Conservation (phyloP, 2,113 vertebrate genomes). For the Leptodactylus fuscus region DNA sequence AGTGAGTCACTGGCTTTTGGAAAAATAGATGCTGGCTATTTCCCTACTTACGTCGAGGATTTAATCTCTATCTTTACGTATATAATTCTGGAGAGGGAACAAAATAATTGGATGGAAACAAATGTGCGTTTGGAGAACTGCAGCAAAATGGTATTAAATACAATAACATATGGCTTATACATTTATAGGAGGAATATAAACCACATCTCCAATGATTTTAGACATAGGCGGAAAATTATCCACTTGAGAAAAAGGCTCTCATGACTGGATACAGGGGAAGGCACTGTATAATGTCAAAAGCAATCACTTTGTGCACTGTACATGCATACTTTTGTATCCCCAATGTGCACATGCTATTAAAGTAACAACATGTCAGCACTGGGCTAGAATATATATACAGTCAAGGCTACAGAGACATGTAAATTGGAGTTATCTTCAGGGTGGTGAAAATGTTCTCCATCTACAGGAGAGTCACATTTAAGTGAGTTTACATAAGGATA, state of each 20-base stretch:
- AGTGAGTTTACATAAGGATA: not conserved
- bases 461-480: not conserved
- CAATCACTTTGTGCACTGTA: slow-evolving; percentile 22
- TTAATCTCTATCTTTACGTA: slow-evolving; percentile 33
- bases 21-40: slow-evolving; percentile 27
- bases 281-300: slow-evolving; percentile 35
- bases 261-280: slow-evolving; percentile 13
- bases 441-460: not conserved
- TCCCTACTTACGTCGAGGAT: slow-evolving; percentile 14
- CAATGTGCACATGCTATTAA: slow-evolving; percentile 4
- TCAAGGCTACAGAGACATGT: slow-evolving; percentile 2
- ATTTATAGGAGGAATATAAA: slow-evolving; percentile 10
- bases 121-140: slow-evolving; percentile 34
- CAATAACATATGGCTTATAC: slow-evolving; percentile 45
- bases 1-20: slow-evolving; percentile 28
- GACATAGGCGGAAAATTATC: slow-evolving; percentile 39
- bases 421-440: not conserved
- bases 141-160: slow-evolving; percentile 47
- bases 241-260: slow-evolving; percentile 42
- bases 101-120: slow-evolving; percentile 55
- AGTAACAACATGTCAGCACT: slow-evolving; percentile 17
- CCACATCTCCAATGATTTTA: slow-evolving; percentile 25
- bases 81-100: slow-evolving; percentile 27
- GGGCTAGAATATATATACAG: slow-evolving; percentile 28
- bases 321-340: not conserved